Base-by-base conservation (phyloP, 2,797 vertebrate species). In the Sparus aurata region DNA sequence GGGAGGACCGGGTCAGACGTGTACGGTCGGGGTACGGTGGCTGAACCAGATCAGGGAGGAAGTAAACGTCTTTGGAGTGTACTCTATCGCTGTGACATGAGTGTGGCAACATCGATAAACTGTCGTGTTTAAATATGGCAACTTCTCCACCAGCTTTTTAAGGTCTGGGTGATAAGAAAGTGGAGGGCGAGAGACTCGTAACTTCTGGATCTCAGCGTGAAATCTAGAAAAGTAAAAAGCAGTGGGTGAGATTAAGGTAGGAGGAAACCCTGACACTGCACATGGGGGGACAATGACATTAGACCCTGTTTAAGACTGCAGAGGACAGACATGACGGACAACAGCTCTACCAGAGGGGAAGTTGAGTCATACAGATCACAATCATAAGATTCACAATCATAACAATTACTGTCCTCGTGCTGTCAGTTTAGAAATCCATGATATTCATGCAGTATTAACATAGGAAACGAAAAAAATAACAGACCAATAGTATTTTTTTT, bases 401-500 rank as follows among this genome's bases (percentile, higher is more conserved):
- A 87, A 91, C 84, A 77, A 82, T 75, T 76, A 92, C 91, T 90
- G 90, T 91, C 91, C 91, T 91, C 87, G 87, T 94, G 92, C 89
- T 89, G 92, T 91, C 92, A 87, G 84, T 85, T 90, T 87, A 89
- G 88, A 91, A 91, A 91, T 85, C 83, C 75, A 80, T 93, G 92
- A 89, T 88, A 90, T 90, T 94, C 95, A 96, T 96, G 95, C 95
- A 95, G 89, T 91, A 95, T 84, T 91, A 93, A 94, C 89, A 87
- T 84, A 93, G 86, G 80, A 89, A 92, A 94, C 76, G 34, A 34
- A 85, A 84, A 86, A 87, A 25, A 70, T 41, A 91, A 87, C 74
- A 88, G 87, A 89, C 82, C 70, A 57, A 90, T 85, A 87, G 18
- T 78, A 80, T 49, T 25, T 15, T 63, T 80, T 69, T 85, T 27